These are phyloP conservation scores for Phasia obesa DNA, from an alignment of 2,888 invertebrate genomes.

Conservation along the genomic window DNA sequence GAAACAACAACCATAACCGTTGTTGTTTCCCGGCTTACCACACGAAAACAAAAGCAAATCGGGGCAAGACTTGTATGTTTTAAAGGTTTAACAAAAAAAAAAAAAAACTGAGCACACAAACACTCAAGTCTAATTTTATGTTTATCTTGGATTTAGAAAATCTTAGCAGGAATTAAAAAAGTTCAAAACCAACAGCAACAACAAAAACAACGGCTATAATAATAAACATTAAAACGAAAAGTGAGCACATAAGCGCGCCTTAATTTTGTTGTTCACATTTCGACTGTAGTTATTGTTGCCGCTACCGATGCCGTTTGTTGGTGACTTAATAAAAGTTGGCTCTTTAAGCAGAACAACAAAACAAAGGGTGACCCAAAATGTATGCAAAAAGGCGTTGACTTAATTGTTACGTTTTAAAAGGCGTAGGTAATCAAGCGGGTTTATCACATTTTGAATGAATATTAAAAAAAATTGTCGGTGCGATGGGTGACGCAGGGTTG, in stretches of 20 bases:
- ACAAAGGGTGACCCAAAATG: too few relatives aligned
- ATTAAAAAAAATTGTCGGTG: too few relatives aligned
- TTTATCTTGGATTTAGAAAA: conserved; percentile 2
- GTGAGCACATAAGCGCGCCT: conserved; percentile 59
- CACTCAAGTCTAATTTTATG: conserved; percentile 1
- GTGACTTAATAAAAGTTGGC: conserved; percentile 67
- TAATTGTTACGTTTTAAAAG: too few relatives aligned
- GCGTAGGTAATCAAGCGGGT: too few relatives aligned
- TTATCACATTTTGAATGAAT: too few relatives aligned
- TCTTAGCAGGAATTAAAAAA: conserved; percentile 30
- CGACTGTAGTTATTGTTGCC: conserved; percentile 16
- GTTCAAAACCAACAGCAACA: conserved; percentile 39
- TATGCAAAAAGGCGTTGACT: too few relatives aligned
- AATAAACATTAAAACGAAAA: not conserved
- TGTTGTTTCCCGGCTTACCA: conserved; percentile 7
- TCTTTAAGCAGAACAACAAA: conserved; percentile 58
- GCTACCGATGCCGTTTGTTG: conserved; percentile 19
- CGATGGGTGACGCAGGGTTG: too few relatives aligned
- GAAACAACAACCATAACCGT: conserved; percentile 38
- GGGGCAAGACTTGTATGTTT: conserved; percentile 13
- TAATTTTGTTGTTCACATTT: conserved; percentile 50
- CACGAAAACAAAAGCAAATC: not conserved
- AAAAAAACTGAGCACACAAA: conserved; percentile 5
- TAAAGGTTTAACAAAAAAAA: not conserved
- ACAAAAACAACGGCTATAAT: conserved; percentile 33